These are phyloP conservation scores for Amphiura filiformis DNA, from an alignment of 35 echinoderm and acorn worm genomes.

Conservation along the genomic window DNA sequence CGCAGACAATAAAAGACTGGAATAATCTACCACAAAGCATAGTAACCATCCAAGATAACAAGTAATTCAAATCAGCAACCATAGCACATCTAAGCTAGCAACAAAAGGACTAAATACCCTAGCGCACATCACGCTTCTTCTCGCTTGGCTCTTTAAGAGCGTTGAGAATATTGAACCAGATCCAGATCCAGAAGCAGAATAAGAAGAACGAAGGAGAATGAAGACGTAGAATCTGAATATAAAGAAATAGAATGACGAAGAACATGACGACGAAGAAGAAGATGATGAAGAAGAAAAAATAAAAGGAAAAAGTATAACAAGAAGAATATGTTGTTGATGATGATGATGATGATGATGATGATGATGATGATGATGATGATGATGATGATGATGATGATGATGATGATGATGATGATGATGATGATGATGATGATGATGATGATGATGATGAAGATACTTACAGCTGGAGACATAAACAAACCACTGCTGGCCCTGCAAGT, in stretches of 20 bases:
- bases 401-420: not conserved
- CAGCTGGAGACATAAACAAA: too few species aligned
- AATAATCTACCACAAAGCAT: too few species aligned
- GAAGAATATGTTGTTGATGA: not conserved
- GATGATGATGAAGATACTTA: not conserved
- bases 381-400: slow-evolving; percentile 2
- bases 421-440: not conserved
- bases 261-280: not conserved
- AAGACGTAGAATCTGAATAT: not conserved
- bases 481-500: not conserved
- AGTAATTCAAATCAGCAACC: too few species aligned
- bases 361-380: not conserved
- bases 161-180: too few species aligned
- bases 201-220: not conserved
- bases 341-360: not conserved
- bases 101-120: too few species aligned
- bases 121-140: too few species aligned
- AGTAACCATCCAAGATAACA: too few species aligned
- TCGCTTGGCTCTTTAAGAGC: too few species aligned
- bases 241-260: not conserved
- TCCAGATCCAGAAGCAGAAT: not conserved
- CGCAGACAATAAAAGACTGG: too few species aligned
- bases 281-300: not conserved
- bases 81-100: too few species aligned
- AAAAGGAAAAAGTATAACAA: not conserved